These are phyloP conservation scores for Petrocephalus schoutedeni DNA, from an alignment of 2,797 vertebrate species.

Conservation along the genomic window DNA sequence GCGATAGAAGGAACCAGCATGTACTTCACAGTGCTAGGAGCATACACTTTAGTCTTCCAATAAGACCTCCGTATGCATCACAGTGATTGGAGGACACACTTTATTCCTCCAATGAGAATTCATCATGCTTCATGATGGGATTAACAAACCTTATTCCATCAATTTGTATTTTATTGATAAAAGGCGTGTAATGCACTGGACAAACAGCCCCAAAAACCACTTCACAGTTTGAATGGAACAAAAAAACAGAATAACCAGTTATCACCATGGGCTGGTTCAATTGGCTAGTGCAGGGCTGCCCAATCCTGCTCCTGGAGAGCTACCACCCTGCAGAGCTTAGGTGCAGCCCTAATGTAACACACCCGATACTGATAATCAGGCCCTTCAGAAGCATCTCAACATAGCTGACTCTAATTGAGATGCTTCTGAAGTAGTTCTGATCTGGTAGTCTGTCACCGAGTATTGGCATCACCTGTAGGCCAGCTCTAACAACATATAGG, in stretches of 20 bases:
- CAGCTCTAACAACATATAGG: not conserved
- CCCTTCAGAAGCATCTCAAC: no score
- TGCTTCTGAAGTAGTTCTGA: no score
- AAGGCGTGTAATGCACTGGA: not conserved
- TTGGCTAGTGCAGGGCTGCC: no score
- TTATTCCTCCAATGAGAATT: not conserved
- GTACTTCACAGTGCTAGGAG: not conserved
- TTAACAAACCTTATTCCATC: not conserved
- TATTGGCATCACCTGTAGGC: not conserved
- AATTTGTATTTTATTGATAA: not conserved
- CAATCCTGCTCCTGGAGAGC: no score
- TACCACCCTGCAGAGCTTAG: no score
- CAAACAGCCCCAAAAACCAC: not conserved
- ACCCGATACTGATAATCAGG: no score
- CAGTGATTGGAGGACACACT: not conserved
- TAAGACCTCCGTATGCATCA: not conserved
- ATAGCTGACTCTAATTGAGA: no score
- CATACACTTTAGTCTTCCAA: not conserved
- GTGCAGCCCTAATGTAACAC: no score
- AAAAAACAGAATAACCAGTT: not conserved
- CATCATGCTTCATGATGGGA: not conserved
- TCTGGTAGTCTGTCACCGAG: not conserved
- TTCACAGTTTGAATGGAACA: not conserved
- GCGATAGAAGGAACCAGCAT: not conserved
- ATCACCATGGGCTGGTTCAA: not conserved